Evolutionary conservation across 1,140 invertebrate species (phyloP), one percentile per base, ranked within the genome.

Genomic region (Cherax quadricarinatus): DNA sequence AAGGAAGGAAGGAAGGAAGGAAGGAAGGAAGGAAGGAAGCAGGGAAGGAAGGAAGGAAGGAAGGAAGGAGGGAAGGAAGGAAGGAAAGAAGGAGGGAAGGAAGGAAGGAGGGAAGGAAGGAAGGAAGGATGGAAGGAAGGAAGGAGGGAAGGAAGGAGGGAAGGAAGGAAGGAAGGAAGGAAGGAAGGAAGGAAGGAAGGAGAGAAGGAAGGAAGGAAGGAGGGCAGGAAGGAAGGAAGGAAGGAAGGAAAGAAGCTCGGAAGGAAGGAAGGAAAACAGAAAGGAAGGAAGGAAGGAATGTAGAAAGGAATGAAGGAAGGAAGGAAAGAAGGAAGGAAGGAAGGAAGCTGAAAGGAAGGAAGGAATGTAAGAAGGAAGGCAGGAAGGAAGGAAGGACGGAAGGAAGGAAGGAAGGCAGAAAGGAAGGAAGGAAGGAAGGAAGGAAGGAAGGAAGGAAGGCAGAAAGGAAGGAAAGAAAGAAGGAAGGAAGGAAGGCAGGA

Each of bases 111-210:
- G 49, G 82, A 84, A 84, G 82, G 82, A 84, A 84, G 82, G 82
- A 84, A 60, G 82, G 53, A 84, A 84, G 82, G 82, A 84, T 62
- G 82, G 53, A 84, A 57, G 82, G 82, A 84, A 84, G 82, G 51
- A 84, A 84, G 51, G 79, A 81, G 51, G 79, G 79, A 81, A 81
- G 79, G 79, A 81, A 81, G 7, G 79, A 48, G 14, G 62, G 12
- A 57, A 57, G 53, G 12, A 6, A 57, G 12, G 6, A 57, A 57
- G 53, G 12, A 57, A 0, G 6, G 6, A 57, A 57, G 6, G 0
- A 57, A 9, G 12, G 12, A 57, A 6, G 6, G 53, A 0, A 57
- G 53, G 12, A 57, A 12, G 53, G 53, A 6, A 9, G 2, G 6
- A n/a, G 70, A 5, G 70, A 57, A 57, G 53, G 53, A 57, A 57